Base-by-base conservation (phyloP, 2,797 vertebrate genomes). In the Megalops cyprinoides region DNA sequence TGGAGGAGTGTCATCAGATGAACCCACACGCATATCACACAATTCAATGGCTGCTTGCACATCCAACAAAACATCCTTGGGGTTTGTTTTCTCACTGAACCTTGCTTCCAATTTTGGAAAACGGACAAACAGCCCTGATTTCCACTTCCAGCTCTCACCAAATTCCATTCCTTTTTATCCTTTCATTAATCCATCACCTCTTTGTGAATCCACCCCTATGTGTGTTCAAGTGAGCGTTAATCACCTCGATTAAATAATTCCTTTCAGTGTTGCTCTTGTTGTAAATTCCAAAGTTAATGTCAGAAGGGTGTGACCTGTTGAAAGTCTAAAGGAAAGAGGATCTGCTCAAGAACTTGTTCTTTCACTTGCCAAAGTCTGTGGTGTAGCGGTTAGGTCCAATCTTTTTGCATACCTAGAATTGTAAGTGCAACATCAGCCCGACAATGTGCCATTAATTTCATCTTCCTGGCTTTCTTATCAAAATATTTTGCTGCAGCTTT, bases 401-500 rank as follows among this genome's bases (percentile, higher is more conserved):
- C 83, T 84, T 87, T 87, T 84, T 80, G 85, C 86, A 88, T 83
- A 82, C 86, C 86, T 81, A 89, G 82, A 88, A 81, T 82, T 81
- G 81, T 76, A 79, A 83, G 48, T 20, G 69, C 49, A 78, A 58
- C 65, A 86, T 83, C 84, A 86, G 83, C 86, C 82, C 86, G 80
- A 88, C 86, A 90, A 90, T 88, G 81, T 89, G 86, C 84, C 85
- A 84, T 90, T 90, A 86, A 91, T 87, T 91, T 89, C 71, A 81
- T 88, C 88, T 87, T 88, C 86, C 81, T 86, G 86, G 81, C 75
- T 88, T 84, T 76, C 91, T 90, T 91, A 91, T 93, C 89, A 91
- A 92, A 94, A 93, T 90, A 92, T 92, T 92, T 90, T 86, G 84
- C 83, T 86, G 82, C 82, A n/a, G 87, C 90, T 90, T 88, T 90